phyloP scores from a whole-genome alignment of 1,140 invertebrate genomes.

The Physella acuta region DNA sequence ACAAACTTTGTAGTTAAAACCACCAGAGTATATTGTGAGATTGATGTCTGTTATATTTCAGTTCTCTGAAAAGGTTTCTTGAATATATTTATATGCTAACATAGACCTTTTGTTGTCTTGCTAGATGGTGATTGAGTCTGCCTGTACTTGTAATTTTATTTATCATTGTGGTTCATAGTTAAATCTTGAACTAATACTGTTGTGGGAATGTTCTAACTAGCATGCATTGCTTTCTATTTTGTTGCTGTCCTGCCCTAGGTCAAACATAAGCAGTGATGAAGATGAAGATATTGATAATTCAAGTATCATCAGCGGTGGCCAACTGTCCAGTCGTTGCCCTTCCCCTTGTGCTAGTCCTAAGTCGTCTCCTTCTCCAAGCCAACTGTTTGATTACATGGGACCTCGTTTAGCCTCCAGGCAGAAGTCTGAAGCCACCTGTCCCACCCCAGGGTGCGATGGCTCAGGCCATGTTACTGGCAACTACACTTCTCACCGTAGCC shows the following conservation, averaged over 20 bases:
- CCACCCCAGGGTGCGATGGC: conserved; percentile 61
- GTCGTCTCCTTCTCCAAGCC: conserved; percentile 2
- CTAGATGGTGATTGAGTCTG: no score
- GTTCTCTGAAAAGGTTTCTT: no score
- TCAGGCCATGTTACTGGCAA: conserved; percentile 70
- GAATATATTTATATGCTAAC: no score
- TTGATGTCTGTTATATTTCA: no score
- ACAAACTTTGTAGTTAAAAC: no score
- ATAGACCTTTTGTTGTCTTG: no score
- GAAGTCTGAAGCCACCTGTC: conserved; percentile 44
- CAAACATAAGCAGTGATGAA: not conserved
- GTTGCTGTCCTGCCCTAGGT: not conserved
- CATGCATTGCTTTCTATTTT: conserved; percentile 7
- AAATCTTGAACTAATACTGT: not conserved
- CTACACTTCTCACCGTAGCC: conserved; percentile 74
- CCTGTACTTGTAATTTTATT: no score
- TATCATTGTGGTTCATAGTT: no score
- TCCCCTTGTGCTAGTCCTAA: conserved; percentile 21
- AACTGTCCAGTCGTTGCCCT: conserved; percentile 11
- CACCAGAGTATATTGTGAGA: no score
- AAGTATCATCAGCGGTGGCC: conserved; percentile 12
- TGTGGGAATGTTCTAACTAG: conserved; percentile 7
- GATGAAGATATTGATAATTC: conserved; percentile 16
- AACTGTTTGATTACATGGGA: conserved; percentile 3
- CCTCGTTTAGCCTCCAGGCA: conserved; percentile 15